Conservation (phyloP, 2,888 invertebrate species). For the Clepsis dumicolana region DNA sequence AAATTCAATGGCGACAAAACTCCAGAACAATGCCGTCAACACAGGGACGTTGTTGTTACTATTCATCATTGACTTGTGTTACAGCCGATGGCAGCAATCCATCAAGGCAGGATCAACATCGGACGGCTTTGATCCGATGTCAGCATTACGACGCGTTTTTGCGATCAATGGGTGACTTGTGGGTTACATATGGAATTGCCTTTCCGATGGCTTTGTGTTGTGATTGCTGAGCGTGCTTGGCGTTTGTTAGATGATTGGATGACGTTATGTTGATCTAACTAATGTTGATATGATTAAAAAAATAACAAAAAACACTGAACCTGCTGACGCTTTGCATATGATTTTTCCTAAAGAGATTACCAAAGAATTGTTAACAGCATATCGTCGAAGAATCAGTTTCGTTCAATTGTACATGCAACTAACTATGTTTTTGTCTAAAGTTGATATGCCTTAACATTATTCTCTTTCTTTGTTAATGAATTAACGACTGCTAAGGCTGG, state of each 20-base stretch:
- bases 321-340: no score
- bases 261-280: neutral
- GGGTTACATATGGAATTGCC: slow-evolving; percentile 29
- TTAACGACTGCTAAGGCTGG: no score
- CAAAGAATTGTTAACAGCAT: no score
- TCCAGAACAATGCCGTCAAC: slow-evolving; percentile 1
- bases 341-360: no score
- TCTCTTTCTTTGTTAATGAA: neutral
- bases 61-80: slow-evolving; percentile 16
- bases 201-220: slow-evolving; percentile 44
- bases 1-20: neutral
- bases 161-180: slow-evolving; percentile 29
- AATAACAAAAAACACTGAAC: no score
- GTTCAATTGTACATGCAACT: no score
- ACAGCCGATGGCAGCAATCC: slow-evolving; percentile 24
- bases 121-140: slow-evolving; percentile 28
- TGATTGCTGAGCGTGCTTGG: slow-evolving; percentile 28
- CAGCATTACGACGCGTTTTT: slow-evolving; percentile 39
- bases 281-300: neutral
- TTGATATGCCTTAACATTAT: neutral
- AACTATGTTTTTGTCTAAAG: no score
- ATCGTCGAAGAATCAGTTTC: no score
- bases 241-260: neutral
- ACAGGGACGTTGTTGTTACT: neutral
- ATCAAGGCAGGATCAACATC: slow-evolving; percentile 38